Base-by-base conservation (phyloP, 2,888 invertebrate genomes). In the Pterostichus madidus region DNA sequence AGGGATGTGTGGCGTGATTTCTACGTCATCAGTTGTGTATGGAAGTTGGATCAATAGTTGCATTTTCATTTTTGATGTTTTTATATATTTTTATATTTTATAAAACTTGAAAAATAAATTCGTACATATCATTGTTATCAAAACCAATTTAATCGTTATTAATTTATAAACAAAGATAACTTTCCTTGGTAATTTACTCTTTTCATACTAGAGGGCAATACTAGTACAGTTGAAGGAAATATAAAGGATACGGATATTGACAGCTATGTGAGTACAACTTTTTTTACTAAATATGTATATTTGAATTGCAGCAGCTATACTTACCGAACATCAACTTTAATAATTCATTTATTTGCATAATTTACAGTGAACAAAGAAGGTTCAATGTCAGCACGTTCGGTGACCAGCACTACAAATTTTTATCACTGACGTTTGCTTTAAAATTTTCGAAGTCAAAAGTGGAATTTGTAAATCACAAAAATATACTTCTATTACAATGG, bases 1-100 rank as follows among this genome's bases (percentile, higher is more conserved):
- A 85, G 85, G 85, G 85, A 85, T 84, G 76, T 84, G 85, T 85
- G 85, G 85, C 85, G 85, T 85, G 85, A 85, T 85, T 84, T 83
- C 83, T 84, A 85, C 85, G 85, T 85, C 85, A 85, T 84, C 44
- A 82, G 75, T 71, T 80, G 71, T 39, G 24, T 73, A 44, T 59
- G 59, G 59, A 71, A n/a, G 80, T 73, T 53, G 80, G 81, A 81
- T 81, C 81, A 81, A 81, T 81, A 81, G 59, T 75, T 79, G 15
- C 49, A 46, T 10, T 52, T 13, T 79, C 5, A 7, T 75, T 39
- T 44, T 71, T 13, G 0, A n/a, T 13, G 64, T n/a, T 39, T 39
- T 71, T 39, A 15, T 8, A n/a, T 3, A 24, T 1, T 24, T 24
- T 24, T 24, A 11, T 44, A 68, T 15, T 39, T 17, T 3, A 10